Percentiles rank a stretch among this genome's conserved stretches.
phyloP scores from a whole-genome alignment of 2,888 invertebrate species.

The Cantharis rufa region DNA sequence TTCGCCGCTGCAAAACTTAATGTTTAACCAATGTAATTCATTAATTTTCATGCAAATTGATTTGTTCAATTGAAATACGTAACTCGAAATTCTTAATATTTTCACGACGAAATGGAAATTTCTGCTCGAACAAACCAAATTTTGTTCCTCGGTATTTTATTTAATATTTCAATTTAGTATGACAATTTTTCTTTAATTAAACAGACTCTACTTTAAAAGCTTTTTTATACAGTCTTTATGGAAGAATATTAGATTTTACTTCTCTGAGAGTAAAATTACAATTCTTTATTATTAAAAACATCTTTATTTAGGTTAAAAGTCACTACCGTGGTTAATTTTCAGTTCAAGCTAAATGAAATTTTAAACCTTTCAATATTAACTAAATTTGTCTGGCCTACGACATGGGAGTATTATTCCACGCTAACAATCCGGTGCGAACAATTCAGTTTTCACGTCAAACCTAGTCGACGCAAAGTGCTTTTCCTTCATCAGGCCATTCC shows the following conservation, averaged over 20 bases:
- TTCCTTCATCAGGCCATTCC: too few relatives aligned
- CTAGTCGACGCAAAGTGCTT: too few relatives aligned
- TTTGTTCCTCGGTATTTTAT: not conserved
- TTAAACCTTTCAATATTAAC: not conserved
- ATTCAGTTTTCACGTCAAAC: too few relatives aligned
- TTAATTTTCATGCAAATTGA: conserved; percentile 10
- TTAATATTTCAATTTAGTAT: not conserved
- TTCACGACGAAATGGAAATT: not conserved
- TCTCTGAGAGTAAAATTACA: not conserved
- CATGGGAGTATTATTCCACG: too few relatives aligned
- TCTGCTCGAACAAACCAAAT: not conserved
- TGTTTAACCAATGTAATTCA: conserved; percentile 7
- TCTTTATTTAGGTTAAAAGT: not conserved
- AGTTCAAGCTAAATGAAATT: not conserved
- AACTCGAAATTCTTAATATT: not conserved
- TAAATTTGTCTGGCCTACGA: too few relatives aligned
- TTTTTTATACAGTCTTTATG: not conserved
- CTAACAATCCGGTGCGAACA: too few relatives aligned
- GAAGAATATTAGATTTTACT: not conserved
- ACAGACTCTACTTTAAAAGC: not conserved
- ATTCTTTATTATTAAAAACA: not conserved
- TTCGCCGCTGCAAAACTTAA: conserved; percentile 2
- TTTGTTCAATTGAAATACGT: conserved; percentile 1
- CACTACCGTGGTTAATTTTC: not conserved
- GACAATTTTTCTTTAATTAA: not conserved